A percentile compares a stretch with the other conserved stretches of the same genome.
Conservation (phyloP, 1,140 invertebrate species). For the Plodia interpunctella region DNA sequence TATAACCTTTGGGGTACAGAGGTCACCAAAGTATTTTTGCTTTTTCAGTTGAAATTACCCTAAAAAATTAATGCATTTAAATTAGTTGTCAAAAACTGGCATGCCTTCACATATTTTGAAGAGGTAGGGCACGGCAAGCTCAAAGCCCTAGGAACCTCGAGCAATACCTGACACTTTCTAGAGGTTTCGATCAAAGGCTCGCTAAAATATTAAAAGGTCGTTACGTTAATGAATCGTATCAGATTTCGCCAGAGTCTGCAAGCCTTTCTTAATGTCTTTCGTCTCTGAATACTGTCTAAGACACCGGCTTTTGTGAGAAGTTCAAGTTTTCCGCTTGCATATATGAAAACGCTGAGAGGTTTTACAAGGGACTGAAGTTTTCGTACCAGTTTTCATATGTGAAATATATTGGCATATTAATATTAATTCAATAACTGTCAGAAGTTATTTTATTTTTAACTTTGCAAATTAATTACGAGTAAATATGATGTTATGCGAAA, state of each 20-base stretch:
- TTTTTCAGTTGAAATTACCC: too few relatives aligned
- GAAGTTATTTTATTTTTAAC: not conserved
- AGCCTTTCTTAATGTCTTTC: conserved; percentile 38
- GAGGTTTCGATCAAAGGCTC: conserved; percentile 65
- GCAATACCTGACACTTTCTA: conserved; percentile 47
- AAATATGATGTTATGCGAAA: too few relatives aligned
- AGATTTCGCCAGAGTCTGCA: conserved; percentile 50
- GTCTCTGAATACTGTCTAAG: conserved; percentile 45
- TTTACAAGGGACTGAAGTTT: conserved; percentile 13
- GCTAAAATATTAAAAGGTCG: conserved; percentile 74
- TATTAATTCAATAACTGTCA: not conserved
- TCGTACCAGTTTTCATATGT: not conserved
- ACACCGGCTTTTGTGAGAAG: conserved; percentile 40
- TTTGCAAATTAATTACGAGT: too few relatives aligned
- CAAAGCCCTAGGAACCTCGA: conserved; percentile 25
- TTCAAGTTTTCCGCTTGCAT: conserved; percentile 37
- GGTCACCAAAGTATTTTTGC: too few relatives aligned
- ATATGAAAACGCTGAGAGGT: conserved; percentile 36
- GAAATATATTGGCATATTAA: not conserved
- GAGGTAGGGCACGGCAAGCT: conserved; percentile 24
- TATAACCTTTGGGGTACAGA: too few relatives aligned
- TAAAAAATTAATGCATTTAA: not conserved
- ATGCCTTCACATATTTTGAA: conserved; percentile 22
- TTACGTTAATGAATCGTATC: conserved; percentile 77
- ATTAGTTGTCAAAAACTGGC: conserved; percentile 28